Conservation (phyloP, 2,113 vertebrate genomes). For the Emydura subglobosa region DNA sequence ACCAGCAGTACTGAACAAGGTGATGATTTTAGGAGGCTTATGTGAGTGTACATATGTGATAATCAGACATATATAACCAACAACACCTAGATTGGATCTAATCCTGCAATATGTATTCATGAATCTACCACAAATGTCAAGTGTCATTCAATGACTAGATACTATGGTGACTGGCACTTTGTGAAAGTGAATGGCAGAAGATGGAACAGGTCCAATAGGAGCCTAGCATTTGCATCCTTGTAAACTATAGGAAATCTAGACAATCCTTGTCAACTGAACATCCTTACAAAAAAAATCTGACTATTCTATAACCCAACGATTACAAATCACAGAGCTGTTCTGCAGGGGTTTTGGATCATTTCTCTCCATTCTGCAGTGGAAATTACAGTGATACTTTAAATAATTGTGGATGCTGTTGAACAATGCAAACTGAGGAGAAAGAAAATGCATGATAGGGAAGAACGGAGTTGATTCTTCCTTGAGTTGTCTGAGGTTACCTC, state of each 20-base stretch:
- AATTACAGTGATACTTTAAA: not conserved
- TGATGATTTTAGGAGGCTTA: not conserved
- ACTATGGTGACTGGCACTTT: not conserved
- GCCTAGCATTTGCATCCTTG: not conserved
- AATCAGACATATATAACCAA: not conserved
- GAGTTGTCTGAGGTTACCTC: not conserved
- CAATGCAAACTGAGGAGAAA: not conserved
- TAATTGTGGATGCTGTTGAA: not conserved
- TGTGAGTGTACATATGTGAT: rapidly evolving
- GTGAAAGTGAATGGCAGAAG: not conserved
- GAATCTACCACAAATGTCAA: rapidly evolving
- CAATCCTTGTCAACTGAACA: not conserved
- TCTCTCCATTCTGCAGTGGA: not conserved
- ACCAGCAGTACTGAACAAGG: not conserved
- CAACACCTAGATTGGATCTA: not conserved
- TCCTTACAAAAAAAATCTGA: not conserved
- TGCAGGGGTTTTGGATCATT: not conserved
- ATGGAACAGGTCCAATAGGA: not conserved
- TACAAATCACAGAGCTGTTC: rapidly evolving
- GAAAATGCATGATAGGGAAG: not conserved
- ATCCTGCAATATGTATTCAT: not conserved
- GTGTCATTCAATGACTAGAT: rapidly evolving
- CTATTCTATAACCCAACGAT: rapidly evolving
- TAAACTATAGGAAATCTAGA: not conserved
- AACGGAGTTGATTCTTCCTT: not conserved